Conservation (phyloP, 2,113 vertebrate species). For the human region DNA sequence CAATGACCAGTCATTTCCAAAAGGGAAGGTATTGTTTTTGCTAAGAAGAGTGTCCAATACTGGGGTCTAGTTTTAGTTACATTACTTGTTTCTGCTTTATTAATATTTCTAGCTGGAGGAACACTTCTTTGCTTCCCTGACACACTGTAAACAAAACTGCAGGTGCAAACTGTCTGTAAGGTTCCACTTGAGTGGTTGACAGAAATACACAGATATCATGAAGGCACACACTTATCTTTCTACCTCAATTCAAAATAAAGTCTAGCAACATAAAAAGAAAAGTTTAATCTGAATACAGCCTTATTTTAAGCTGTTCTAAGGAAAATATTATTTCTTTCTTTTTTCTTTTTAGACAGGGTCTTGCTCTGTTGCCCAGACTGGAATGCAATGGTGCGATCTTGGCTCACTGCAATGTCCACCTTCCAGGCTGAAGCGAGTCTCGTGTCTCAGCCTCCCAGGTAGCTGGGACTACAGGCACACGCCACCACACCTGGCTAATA, state of each 20-base stretch:
- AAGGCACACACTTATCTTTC: background rate
- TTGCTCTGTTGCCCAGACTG: too few relatives aligned
- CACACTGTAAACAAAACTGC: conserved; percentile 15
- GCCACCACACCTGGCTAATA: too few relatives aligned
- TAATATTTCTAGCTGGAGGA: conserved; percentile 26
- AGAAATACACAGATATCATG: background rate
- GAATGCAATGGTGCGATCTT: too few relatives aligned
- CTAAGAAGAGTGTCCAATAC: background rate
- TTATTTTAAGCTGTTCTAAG: background rate
- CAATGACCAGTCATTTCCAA: background rate
- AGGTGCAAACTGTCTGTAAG: background rate
- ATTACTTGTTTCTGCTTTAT: conserved; percentile 20
- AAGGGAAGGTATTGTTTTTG: conserved; percentile 5
- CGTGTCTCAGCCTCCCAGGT: too few relatives aligned
- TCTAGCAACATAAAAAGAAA: background rate
- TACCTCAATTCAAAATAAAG: conserved; percentile 9
- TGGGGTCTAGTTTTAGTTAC: background rate
- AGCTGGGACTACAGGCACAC: too few relatives aligned
- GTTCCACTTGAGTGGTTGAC: background rate
- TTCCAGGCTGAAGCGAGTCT: too few relatives aligned
- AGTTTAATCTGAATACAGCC: background rate
- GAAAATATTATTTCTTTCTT: background rate
- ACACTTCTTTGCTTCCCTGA: background rate
- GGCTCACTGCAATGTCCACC: too few relatives aligned
- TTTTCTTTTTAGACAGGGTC: too few relatives aligned